Evolutionary conservation across 1,140 invertebrate species (phyloP).

Genomic region (Apis florea): DNA sequence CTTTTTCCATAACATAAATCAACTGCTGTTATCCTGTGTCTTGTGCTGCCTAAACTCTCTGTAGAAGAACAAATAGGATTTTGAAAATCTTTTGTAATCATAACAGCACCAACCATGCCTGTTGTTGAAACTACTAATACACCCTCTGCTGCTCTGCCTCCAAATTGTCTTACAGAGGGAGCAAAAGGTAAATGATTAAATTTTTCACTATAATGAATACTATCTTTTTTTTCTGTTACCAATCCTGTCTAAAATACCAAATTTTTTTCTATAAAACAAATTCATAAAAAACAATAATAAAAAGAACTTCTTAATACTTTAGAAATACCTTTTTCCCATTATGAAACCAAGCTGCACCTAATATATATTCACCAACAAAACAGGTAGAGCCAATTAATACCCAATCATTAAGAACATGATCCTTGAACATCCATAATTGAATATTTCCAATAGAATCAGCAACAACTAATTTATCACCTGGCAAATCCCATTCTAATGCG

Average conservation of each 20-base stretch:
- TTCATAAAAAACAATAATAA: not conserved
- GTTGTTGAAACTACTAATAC: slow-evolving; percentile 91
- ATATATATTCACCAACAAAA: slow-evolving; percentile 89
- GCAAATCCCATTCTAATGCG: slow-evolving; percentile 91
- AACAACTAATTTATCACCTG: slow-evolving; percentile 88
- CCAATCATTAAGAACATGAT: slow-evolving; percentile 93
- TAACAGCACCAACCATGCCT: slow-evolving; percentile 89
- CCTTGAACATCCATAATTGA: slow-evolving; percentile 88
- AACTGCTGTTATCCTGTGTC: slow-evolving; percentile 88
- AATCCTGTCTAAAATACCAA: slow-evolving; percentile 70
- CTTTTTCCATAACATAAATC: slow-evolving; percentile 89
- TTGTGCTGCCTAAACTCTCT: slow-evolving; percentile 87
- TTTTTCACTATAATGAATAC: slow-evolving; percentile 90
- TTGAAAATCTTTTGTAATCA: slow-evolving; percentile 81
- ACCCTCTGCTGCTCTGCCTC: slow-evolving; percentile 90
- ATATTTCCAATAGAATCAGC: slow-evolving; percentile 88
- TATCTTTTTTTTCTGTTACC: slow-evolving; percentile 90
- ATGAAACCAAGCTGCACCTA: slow-evolving; percentile 91
- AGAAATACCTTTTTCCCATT: slow-evolving; percentile 87
- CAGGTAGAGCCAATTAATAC: slow-evolving; percentile 76
- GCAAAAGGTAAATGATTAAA: slow-evolving; percentile 88
- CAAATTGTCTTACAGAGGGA: slow-evolving; percentile 92
- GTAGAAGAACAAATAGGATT: slow-evolving; percentile 79
- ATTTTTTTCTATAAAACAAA: not conserved
- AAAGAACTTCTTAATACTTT: not conserved